These are phyloP conservation scores for Catharus minimus DNA, from an alignment of 2,113 vertebrate species.

Conservation along the genomic window DNA sequence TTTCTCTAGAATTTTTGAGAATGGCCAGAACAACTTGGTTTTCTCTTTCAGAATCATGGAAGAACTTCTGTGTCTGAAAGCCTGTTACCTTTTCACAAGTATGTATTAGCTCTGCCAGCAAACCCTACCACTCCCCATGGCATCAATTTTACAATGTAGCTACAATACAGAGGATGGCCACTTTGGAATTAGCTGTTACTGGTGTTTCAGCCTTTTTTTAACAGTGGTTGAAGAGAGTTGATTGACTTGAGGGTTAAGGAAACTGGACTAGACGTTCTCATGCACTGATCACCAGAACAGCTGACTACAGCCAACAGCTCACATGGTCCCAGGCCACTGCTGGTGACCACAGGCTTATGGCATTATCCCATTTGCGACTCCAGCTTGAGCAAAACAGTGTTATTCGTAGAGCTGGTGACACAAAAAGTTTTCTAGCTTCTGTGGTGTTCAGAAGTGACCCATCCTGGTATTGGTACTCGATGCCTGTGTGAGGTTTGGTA, in stretches of 20 bases:
- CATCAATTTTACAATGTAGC: neutral
- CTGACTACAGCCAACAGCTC: neutral
- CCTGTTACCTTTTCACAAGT: neutral
- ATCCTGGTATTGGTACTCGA: accelerated
- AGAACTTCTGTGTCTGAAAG: neutral
- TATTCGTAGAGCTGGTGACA: neutral
- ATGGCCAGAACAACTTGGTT: neutral
- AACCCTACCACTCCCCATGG: neutral
- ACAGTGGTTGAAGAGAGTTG: neutral
- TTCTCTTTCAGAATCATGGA: neutral
- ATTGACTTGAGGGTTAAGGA: neutral
- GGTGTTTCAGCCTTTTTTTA: neutral
- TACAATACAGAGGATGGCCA: neutral
- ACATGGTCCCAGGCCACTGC: neutral
- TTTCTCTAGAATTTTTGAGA: neutral
- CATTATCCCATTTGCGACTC: neutral
- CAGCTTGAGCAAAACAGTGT: neutral
- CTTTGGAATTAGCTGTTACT: neutral
- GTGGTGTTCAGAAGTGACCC: neutral
- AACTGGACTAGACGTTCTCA: neutral
- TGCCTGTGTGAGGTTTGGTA: neutral
- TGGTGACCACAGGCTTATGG: neutral
- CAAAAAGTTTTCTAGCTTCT: neutral
- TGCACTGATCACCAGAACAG: neutral
- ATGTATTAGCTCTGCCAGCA: neutral